phyloP scores from a whole-genome alignment of 2,888 invertebrate species.

The Drosophila eohydei region DNA sequence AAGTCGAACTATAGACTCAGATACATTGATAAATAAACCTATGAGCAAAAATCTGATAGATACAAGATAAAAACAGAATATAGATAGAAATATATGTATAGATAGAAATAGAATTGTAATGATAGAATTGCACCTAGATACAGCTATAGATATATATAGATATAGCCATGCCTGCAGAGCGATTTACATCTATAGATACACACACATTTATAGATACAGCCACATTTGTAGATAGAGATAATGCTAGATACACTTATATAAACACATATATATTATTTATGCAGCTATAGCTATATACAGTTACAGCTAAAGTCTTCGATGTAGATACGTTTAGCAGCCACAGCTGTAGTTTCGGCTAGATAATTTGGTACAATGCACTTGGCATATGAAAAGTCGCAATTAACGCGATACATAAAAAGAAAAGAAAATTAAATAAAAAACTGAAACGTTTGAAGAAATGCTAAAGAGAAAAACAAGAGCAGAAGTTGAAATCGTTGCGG shows the following conservation, averaged over 20 bases:
- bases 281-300: background rate
- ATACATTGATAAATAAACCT: background rate
- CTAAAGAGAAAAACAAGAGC: slow-evolving; percentile 8
- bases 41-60: slow-evolving; percentile 15
- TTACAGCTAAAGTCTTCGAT: background rate
- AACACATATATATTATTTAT: too few species aligned
- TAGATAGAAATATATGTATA: background rate
- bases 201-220: slow-evolving; percentile 21
- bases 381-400: slow-evolving; percentile 76
- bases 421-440: slow-evolving; percentile 13
- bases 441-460: slow-evolving; percentile 43
- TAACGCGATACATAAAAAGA: slow-evolving; percentile 54
- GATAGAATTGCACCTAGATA: background rate
- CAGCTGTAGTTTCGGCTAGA: slow-evolving; percentile 43
- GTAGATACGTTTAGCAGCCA: slow-evolving; percentile 11
- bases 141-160: background rate
- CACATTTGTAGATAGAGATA: background rate
- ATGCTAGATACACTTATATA: background rate
- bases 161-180: background rate
- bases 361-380: slow-evolving; percentile 52
- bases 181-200: background rate
- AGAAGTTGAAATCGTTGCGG: slow-evolving; percentile 69
- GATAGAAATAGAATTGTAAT: background rate
- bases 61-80: background rate
- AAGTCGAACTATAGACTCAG: background rate